Percentiles rank a stretch among this genome's conserved stretches.
Conservation (phyloP, 2,888 invertebrate genomes). For the Brachyptera risi region DNA sequence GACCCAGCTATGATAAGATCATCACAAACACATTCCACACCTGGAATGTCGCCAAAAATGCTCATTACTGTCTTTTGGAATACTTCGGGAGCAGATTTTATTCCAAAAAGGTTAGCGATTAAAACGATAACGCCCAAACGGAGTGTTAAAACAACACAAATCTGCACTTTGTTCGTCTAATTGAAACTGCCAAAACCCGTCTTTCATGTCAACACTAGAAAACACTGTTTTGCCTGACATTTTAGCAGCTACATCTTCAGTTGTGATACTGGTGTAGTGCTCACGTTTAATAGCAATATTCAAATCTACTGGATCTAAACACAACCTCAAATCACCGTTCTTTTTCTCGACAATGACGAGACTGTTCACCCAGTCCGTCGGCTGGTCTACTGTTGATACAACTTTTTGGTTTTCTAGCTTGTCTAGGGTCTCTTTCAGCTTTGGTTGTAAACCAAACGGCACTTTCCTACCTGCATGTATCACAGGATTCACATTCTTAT, state of each 20-base stretch:
- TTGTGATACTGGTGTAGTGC: background rate
- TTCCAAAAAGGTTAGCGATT: conserved; percentile 27
- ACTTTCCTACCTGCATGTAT: conserved; percentile 1
- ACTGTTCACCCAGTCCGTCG: conserved; percentile 16
- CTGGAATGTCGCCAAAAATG: conserved; percentile 26
- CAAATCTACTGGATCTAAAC: conserved; percentile 18
- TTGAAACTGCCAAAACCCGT: conserved; percentile 23
- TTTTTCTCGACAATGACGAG: conserved; percentile 17
- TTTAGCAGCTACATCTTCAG: conserved; percentile 3
- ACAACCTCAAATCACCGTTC: conserved; percentile 12
- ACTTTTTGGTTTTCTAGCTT: background rate
- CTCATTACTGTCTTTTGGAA: conserved; percentile 23
- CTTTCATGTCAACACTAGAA: conserved; percentile 25
- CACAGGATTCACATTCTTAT: background rate
- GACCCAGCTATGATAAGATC: conserved; percentile 29
- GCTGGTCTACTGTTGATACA: background rate
- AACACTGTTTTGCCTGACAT: background rate
- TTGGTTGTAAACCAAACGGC: background rate
- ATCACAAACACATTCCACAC: conserved; percentile 26
- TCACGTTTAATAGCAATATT: conserved; percentile 13
- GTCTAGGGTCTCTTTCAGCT: background rate
- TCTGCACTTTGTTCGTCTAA: conserved; percentile 20
- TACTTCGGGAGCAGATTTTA: conserved; percentile 26
- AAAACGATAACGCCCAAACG: conserved; percentile 24
- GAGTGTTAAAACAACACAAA: conserved; percentile 26